Evolutionary conservation across 2,888 invertebrate genomes (phyloP).

Genomic region (Pristionchus maxplancki): DNA sequence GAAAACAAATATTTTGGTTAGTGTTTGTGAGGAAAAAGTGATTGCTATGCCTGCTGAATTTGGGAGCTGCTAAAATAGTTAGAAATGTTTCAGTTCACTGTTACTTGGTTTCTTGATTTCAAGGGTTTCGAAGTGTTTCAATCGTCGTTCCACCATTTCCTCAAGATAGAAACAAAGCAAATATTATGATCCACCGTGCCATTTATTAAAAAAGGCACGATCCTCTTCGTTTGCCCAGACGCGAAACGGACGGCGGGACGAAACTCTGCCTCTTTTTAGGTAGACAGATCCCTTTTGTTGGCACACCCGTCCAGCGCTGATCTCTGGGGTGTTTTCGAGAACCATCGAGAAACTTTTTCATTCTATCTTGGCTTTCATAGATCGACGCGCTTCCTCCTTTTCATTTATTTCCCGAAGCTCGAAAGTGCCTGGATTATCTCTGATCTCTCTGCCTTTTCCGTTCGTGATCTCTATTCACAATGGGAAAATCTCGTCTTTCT

Average conservation of each 20-base stretch:
- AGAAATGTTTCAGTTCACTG: background rate
- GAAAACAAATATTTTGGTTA: background rate
- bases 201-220: background rate
- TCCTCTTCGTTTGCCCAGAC: background rate
- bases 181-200: background rate
- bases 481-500: background rate
- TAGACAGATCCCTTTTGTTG: background rate
- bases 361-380: background rate
- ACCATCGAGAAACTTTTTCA: background rate
- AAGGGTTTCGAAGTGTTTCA: too few relatives aligned
- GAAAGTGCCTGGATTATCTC: background rate
- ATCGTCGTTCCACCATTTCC: background rate
- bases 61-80: too few relatives aligned
- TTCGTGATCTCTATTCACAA: background rate
- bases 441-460: background rate
- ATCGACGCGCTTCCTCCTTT: too few relatives aligned
- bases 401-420: background rate
- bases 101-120: background rate
- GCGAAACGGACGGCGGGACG: background rate
- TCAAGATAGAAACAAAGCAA: background rate
- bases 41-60: too few relatives aligned
- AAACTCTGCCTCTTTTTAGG: background rate
- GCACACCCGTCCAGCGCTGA: background rate
- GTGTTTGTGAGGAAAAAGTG: background rate
- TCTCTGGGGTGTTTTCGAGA: background rate